Evolutionary conservation across 2,888 invertebrate genomes (phyloP).

Genomic region (Rhagonycha fulva): DNA sequence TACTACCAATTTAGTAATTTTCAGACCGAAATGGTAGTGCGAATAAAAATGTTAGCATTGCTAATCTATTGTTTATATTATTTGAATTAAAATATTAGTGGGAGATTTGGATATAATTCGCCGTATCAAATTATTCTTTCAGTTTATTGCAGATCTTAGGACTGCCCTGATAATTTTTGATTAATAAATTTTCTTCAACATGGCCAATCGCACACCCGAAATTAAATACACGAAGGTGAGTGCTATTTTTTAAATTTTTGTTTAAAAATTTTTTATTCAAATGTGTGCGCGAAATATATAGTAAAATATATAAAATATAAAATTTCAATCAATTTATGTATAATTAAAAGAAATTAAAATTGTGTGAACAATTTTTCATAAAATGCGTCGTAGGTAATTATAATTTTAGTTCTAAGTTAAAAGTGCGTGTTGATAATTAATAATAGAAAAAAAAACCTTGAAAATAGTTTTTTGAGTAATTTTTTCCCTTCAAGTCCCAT

Average conservation of each 20-base stretch:
- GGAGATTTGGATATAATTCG: not conserved
- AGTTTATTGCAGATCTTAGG: not conserved
- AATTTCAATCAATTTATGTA: too few species aligned
- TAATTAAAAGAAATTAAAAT: too few species aligned
- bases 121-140: not conserved
- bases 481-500: too few species aligned
- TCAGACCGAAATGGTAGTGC: not conserved
- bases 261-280: not conserved
- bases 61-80: not conserved
- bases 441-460: too few species aligned
- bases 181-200: not conserved
- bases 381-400: too few species aligned
- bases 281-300: not conserved
- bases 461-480: too few species aligned
- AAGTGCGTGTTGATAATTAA: too few species aligned
- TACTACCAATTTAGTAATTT: not conserved
- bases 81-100: not conserved
- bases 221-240: constrained; percentile 17
- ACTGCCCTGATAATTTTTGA: not conserved
- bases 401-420: too few species aligned
- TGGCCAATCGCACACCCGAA: constrained; percentile 12
- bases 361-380: too few species aligned
- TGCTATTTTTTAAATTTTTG: not conserved
- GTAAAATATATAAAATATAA: not conserved
- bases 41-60: not conserved